Percentiles rank a stretch among this genome's conserved stretches.
Conservation (phyloP, 92 coral and sea anemone genomes). For the Galaxea fascicularis region DNA sequence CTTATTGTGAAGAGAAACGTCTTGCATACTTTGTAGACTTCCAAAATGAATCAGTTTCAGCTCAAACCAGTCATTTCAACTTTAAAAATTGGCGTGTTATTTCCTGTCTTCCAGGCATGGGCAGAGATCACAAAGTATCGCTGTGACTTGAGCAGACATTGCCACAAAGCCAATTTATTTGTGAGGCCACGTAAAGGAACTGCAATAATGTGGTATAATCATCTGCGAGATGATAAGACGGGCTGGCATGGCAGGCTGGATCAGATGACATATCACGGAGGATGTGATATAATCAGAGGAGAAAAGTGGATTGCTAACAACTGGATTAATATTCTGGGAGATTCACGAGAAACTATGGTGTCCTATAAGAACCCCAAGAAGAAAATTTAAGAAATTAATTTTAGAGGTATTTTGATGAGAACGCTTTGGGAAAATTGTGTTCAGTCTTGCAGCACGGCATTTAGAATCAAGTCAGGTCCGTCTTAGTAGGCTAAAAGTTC, state of each 20-base stretch:
- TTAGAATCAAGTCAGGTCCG: no score
- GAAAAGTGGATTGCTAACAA: conserved; percentile 98
- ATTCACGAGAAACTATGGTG: conserved; percentile 74
- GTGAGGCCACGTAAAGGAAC: conserved; percentile 83
- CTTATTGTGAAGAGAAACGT: no score
- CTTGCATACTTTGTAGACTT: no score
- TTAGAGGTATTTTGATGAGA: background rate
- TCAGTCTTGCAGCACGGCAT: no score
- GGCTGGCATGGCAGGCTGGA: conserved; percentile 94
- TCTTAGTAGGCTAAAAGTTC: no score
- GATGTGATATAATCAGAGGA: conserved; percentile 93
- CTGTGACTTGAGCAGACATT: conserved; percentile 91
- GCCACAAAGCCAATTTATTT: conserved; percentile 91
- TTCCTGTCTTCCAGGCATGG: conserved; percentile 71
- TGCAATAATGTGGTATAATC: conserved; percentile 98
- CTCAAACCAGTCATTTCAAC: no score
- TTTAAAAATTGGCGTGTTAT: background rate
- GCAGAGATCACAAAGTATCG: conserved; percentile 82
- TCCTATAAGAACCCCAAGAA: conserved; percentile 65
- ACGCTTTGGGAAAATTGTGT: background rate
- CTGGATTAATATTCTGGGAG: conserved; percentile 91
- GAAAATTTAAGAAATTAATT: background rate
- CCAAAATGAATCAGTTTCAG: no score
- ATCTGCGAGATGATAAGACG: conserved; percentile 72
- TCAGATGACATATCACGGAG: conserved; percentile 89